A percentile compares a stretch with the other conserved stretches of the same genome.
Conservation (phyloP, 2,888 invertebrate species). For the Dugesia japonica region DNA sequence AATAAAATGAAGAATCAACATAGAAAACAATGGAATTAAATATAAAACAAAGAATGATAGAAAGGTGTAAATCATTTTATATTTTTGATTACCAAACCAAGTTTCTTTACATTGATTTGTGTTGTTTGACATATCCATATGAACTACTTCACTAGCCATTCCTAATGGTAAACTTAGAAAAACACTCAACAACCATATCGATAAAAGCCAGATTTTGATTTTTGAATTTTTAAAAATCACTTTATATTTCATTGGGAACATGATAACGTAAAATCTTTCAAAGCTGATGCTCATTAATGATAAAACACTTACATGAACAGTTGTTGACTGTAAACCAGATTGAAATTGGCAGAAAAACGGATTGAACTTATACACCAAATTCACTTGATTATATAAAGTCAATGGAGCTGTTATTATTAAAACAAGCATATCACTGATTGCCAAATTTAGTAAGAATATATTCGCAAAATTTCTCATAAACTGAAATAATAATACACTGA, state of each 20-base stretch:
- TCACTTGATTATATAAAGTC: neutral
- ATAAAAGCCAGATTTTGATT: conserved; percentile 8
- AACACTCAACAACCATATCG: conserved; percentile 24
- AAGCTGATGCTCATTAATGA: conserved; percentile 25
- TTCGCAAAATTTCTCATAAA: conserved; percentile 8
- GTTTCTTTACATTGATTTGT: conserved; percentile 29
- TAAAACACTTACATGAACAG: conserved; percentile 21
- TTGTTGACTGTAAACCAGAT: neutral
- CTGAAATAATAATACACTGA: neutral
- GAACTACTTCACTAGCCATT: neutral
- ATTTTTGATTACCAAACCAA: neutral
- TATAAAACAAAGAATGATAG: conserved; percentile 21
- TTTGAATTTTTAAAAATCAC: conserved; percentile 3
- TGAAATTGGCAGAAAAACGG: conserved; percentile 16
- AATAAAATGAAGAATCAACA: conserved; percentile 12
- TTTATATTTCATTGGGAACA: conserved; percentile 21
- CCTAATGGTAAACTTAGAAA: neutral
- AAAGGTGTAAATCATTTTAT: conserved; percentile 20
- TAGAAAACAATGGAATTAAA: conserved; percentile 9
- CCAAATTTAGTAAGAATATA: neutral
- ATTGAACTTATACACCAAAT: neutral
- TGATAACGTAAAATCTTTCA: conserved; percentile 20
- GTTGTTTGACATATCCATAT: neutral
- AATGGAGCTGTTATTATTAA: neutral
- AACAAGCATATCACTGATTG: conserved; percentile 12